Conservation (phyloP, 2,113 vertebrate species). For the Erinaceus europaeus region DNA sequence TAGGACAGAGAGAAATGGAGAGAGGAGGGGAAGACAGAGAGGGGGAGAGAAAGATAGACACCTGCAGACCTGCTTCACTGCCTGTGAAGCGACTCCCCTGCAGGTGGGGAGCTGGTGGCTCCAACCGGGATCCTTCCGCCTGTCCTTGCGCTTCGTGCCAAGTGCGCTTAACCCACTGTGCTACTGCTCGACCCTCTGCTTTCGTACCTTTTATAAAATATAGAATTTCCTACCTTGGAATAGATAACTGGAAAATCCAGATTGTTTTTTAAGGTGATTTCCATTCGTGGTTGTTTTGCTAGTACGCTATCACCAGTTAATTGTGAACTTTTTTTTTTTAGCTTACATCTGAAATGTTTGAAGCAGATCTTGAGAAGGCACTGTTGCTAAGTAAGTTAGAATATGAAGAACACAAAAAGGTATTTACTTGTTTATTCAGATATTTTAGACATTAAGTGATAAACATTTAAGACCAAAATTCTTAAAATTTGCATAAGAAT, state of each 20-base stretch:
- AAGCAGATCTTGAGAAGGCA: conserved; percentile 97
- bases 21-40: no score
- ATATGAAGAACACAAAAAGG: conserved; percentile 91
- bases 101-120: no score
- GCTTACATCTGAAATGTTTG: conserved; percentile 94
- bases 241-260: not conserved
- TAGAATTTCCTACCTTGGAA: not conserved
- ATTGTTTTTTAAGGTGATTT: conserved; percentile 41
- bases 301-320: not conserved
- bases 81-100: no score
- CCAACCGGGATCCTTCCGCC: no score
- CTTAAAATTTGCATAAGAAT: conserved; percentile 33
- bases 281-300: conserved; percentile 28
- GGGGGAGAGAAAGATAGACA: no score
- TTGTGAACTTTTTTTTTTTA: conserved; percentile 70
- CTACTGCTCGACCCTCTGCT: no score
- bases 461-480: not conserved
- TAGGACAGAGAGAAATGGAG: no score
- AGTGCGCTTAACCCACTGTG: no score
- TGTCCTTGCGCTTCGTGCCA: no score
- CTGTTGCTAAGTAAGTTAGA: conserved; percentile 94
- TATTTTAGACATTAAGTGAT: conserved; percentile 11
- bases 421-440: conserved; percentile 75
- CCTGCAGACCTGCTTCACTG: no score
- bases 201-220: no score